A percentile compares a stretch with the other conserved stretches of the same genome.
Conservation (phyloP, 1,140 invertebrate genomes). For the Mycetomoellerius zeteki region DNA sequence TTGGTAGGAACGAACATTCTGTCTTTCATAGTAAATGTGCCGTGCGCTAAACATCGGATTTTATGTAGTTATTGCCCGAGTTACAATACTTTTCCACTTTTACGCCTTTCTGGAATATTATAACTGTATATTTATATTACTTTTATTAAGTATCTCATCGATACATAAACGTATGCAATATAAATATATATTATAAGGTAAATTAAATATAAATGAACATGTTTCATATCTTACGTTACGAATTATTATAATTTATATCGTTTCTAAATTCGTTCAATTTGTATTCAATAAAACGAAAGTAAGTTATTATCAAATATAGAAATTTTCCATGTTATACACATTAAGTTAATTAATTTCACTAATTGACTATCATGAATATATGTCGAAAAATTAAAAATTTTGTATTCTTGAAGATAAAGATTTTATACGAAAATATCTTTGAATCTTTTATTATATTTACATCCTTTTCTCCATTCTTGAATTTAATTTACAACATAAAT, state of each 20-base stretch:
- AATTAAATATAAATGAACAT: background rate
- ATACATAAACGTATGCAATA: background rate
- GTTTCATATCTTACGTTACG: background rate
- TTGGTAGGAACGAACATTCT: background rate
- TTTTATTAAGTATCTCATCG: background rate
- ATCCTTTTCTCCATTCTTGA: background rate
- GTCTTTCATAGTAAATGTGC: constrained; percentile 46
- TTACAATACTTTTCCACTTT: constrained; percentile 45
- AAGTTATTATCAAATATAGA: too few species aligned
- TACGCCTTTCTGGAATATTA: constrained; percentile 31
- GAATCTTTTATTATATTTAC: background rate
- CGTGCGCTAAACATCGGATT: constrained; percentile 29
- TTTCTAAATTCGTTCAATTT: background rate
- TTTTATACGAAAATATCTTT: background rate
- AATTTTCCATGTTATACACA: background rate
- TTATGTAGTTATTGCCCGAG: constrained; percentile 5
- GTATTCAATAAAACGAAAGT: too few species aligned
- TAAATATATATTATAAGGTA: too few species aligned
- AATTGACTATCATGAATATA: background rate
- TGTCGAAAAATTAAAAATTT: background rate
- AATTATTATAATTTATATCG: background rate
- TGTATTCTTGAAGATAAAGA: background rate
- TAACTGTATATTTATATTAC: background rate
- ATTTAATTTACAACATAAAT: background rate
- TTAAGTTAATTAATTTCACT: too few species aligned